Evolutionary conservation across 2,888 invertebrate genomes (phyloP), one percentile per base, ranked within the genome.

Genomic region (Dorcus hopei): DNA sequence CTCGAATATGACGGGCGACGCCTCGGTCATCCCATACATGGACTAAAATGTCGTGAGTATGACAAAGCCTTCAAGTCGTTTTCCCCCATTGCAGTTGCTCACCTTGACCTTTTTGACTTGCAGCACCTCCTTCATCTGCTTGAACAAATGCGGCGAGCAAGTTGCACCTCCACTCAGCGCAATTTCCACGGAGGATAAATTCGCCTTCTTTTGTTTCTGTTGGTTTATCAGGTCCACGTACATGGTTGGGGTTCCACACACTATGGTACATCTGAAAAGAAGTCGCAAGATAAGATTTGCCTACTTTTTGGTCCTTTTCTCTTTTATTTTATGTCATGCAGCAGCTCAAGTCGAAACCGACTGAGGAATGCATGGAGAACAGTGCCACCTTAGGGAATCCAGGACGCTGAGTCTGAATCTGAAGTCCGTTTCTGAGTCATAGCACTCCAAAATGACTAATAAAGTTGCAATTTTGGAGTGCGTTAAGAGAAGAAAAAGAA

Each of bases 171-270:
- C 91, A 38, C 85, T 86, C 1, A 89, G 73, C 0, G 89, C 90
- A 43, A 82, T 74, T 62, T 80, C 77, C 19, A 43, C 0, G 1
- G 74, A 77, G 50, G 82, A 80, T 26, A 85, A 77, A 1, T 81
- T 77, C n/a, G 79, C 69, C 8, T 80, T 74, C 7, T 80, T 63
- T 58, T 79, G 74, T 38, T 77, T 76, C 67, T 84, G 83, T 5
- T 75, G 75, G 38, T 81, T 80, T 45, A 92, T 76, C 64, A 91
- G 79, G 77, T 93, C 91, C 9, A 91, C 85, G 75, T 90, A 90
- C 93, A 93, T 93, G 2, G 94, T 93, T 4, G 94, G 93, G 0
- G 93, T 92, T 41, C 93, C 93, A 71, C 87, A 87, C 26, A 89
- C 74, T 1, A 86, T 76, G 0, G 85, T 85, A 70, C 92, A 91